phyloP scores from a whole-genome alignment of 2,888 invertebrate species.

The Lycocerus yunnanus region DNA sequence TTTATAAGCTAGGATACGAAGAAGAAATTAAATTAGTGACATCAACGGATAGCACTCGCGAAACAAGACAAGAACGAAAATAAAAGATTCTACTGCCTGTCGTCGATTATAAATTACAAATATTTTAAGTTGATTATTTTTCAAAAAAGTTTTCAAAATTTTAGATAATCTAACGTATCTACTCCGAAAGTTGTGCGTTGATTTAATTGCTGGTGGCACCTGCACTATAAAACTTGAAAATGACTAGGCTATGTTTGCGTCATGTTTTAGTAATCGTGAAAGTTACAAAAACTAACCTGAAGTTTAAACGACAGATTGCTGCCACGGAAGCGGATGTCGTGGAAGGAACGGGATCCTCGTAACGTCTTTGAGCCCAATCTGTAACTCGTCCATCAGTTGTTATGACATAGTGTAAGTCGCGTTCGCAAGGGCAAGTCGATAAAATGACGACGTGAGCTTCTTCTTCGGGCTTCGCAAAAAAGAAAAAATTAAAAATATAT shows the following conservation, averaged over 20 bases:
- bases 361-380: conserved; percentile 66
- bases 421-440: conserved; percentile 69
- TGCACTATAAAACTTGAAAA: not conserved
- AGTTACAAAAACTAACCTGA: conserved; percentile 53
- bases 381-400: conserved; percentile 69
- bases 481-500: not conserved
- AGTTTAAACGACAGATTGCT: conserved; percentile 60
- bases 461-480: conserved; percentile 62
- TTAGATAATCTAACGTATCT: not conserved
- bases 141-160: not conserved
- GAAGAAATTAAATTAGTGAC: not conserved
- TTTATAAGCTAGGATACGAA: not conserved
- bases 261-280: conserved; percentile 13
- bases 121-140: not conserved
- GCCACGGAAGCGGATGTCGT: conserved; percentile 34
- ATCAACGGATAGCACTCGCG: not conserved
- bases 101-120: not conserved
- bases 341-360: conserved; percentile 48
- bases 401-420: conserved; percentile 66
- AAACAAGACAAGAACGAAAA: not conserved
- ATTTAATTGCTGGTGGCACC: not conserved
- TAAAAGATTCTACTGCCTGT: not conserved
- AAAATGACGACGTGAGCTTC: conserved; percentile 66
- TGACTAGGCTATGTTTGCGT: not conserved
- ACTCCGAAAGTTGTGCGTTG: not conserved